These are phyloP conservation scores for Perca flavescens DNA, from an alignment of 2,113 vertebrate genomes.

Conservation along the genomic window DNA sequence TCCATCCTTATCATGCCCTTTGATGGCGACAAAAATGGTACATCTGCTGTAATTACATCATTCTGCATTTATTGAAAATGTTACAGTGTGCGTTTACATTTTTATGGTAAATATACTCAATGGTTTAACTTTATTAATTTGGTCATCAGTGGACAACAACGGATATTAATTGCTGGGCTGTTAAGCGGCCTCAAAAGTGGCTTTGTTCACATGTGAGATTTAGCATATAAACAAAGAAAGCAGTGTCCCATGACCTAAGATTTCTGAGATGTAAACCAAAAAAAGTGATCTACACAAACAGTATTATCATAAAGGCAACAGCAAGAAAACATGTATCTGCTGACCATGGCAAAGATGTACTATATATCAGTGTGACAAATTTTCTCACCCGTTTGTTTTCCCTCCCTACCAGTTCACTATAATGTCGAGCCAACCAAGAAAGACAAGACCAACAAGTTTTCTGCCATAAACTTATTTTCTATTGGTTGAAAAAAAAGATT, in stretches of 20 bases:
- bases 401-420: not conserved
- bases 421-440: slow-evolving; percentile 22
- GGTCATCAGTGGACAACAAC: not conserved
- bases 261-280: slow-evolving; percentile 1
- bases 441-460: slow-evolving; percentile 67
- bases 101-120: not conserved
- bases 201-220: slow-evolving; percentile 51
- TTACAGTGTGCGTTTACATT: slow-evolving; percentile 5
- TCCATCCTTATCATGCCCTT: not conserved
- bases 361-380: not conserved
- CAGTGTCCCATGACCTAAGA: slow-evolving; percentile 4
- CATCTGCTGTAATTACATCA: slow-evolving; percentile 5
- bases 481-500: slow-evolving; percentile 18
- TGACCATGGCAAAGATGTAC: not conserved
- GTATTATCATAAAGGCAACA: slow-evolving; percentile 1
- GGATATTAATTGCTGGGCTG: not conserved
- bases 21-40: not conserved
- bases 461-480: not conserved
- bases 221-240: slow-evolving; percentile 21
- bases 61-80: not conserved
- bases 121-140: not conserved
- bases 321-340: not conserved
- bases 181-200: slow-evolving; percentile 22
- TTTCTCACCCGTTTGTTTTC: not conserved
- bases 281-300: slow-evolving; percentile 1